Percentiles rank a stretch among this genome's conserved stretches.
Evolutionary conservation across 1,140 invertebrate species (phyloP).

Genomic region (Tyrophagus putrescentiae): DNA sequence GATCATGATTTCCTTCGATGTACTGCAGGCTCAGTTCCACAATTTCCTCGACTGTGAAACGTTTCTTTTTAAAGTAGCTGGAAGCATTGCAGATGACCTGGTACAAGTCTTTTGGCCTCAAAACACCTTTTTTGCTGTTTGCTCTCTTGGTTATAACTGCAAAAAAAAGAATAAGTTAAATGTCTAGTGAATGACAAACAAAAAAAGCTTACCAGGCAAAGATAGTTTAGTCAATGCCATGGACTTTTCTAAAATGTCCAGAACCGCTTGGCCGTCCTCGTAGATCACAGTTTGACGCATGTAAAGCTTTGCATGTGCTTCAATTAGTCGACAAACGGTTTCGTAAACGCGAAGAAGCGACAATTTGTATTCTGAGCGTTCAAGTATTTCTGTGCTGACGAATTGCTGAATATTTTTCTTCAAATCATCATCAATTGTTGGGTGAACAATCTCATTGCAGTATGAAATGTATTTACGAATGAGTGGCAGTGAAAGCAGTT

Average conservation of each 20-base stretch:
- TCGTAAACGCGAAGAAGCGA: not conserved
- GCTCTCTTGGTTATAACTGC: not conserved
- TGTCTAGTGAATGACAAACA: not conserved
- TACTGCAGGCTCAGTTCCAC: not conserved
- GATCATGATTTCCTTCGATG: not conserved
- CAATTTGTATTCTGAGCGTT: not conserved
- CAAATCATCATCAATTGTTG: not conserved
- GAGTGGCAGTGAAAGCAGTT: not conserved
- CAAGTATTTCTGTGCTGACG: not conserved
- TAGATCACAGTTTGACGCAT: not conserved
- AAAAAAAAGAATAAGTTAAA: not conserved
- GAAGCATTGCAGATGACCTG: not conserved
- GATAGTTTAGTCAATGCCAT: not conserved
- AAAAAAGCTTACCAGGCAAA: not conserved
- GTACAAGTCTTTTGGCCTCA: not conserved
- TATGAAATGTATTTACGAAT: not conserved
- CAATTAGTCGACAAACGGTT: not conserved
- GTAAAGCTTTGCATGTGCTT: not conserved
- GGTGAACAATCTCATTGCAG: slow-evolving; percentile 1
- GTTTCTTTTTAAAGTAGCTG: not conserved
- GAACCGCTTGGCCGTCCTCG: not conserved
- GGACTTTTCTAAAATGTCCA: not conserved
- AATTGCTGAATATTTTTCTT: not conserved
- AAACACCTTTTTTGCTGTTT: not conserved
- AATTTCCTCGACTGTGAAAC: slow-evolving; percentile 4